These are phyloP conservation scores for Smutsia temminckii DNA, from an alignment of 2,797 vertebrate genomes.

Conservation along the genomic window DNA sequence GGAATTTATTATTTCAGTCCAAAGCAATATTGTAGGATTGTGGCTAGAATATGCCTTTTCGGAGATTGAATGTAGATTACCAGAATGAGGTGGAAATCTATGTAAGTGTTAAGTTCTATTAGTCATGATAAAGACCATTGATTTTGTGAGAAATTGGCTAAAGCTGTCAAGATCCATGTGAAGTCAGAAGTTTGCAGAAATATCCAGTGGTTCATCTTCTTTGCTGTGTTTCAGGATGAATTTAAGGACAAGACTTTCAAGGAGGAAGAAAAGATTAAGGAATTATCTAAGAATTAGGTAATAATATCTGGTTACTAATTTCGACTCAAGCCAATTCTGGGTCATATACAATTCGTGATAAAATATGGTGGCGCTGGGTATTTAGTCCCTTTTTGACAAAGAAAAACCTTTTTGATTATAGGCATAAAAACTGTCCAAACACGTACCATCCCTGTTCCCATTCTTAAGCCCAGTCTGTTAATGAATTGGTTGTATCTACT, in stretches of 20 bases:
- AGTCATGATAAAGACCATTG: slow-evolving; percentile 63
- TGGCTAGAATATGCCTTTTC: slow-evolving; percentile 42
- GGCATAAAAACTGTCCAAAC: not conserved
- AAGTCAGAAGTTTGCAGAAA: slow-evolving; percentile 54
- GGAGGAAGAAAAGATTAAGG: slow-evolving; percentile 46
- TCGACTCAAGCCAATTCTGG: slow-evolving; percentile 42
- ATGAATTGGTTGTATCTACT: not conserved
- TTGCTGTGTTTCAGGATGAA: slow-evolving; percentile 37
- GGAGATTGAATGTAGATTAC: slow-evolving; percentile 48
- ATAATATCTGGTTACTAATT: slow-evolving; percentile 47
- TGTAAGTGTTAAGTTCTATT: slow-evolving; percentile 56
- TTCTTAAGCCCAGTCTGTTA: slow-evolving; percentile 2
- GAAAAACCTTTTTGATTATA: slow-evolving; percentile 11
- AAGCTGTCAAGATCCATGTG: slow-evolving; percentile 2
- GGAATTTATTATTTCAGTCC: slow-evolving; percentile 54
- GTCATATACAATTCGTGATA: slow-evolving; percentile 29
- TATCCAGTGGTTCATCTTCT: slow-evolving; percentile 46
- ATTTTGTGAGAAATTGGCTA: slow-evolving; percentile 67
- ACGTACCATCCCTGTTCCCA: not conserved
- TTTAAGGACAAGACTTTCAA: slow-evolving; percentile 60
- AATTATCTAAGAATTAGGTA: not conserved
- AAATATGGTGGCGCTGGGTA: not conserved
- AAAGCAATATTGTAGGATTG: not conserved
- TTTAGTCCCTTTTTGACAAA: slow-evolving; percentile 15
- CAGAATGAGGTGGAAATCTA: slow-evolving; percentile 11